Evolutionary conservation across 2,113 vertebrate genomes (phyloP), one percentile per base, ranked within the genome.

Genomic region (Emberiza fucata): DNA sequence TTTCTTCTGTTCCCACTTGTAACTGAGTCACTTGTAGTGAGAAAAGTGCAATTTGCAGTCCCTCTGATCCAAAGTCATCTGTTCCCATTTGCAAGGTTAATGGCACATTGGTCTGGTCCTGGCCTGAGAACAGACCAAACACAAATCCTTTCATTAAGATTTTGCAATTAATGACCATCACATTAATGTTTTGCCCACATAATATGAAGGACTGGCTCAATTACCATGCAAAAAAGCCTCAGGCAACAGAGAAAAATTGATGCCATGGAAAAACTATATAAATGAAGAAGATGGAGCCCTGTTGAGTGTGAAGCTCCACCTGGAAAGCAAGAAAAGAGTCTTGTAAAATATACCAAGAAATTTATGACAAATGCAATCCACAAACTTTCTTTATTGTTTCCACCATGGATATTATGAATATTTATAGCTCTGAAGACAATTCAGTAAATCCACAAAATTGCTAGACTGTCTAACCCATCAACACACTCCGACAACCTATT

Each of bases 371-470:
- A 83, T 64, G 11, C 21, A 64, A 64, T 39, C 59, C 73, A 53
- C 35, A 86, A 78, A 81, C 61, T 75, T 97, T 47, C 63, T 85
- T 73, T 53, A 75, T 92, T 94, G 72, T 92, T 91, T 89, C 61
- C 42, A 51, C 22, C 12, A 57, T 84, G 47, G 37, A 57, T 56
- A 31, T 59, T 91, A 89, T 94, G 94, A 95, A 95, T 97, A 97
- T 95, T 97, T 86, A 97, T 92, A 91, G 48, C 39, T 82, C 51
- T 76, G 44, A 87, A 94, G 69, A 91, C 45, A 95, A 92, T 79
- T 94, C 78, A 90, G 77, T 92, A 91, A 85, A 94, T 61, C n/a
- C 53, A 89, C 57, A 72, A 87, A 92, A 94, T 84, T 96, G 70
- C 50, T 94, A 84, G 75, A 92, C 66, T 95, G 70, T 89, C 89